Evolutionary conservation across 2,113 vertebrate genomes (phyloP).

Genomic region (Chelonoidis abingdonii): DNA sequence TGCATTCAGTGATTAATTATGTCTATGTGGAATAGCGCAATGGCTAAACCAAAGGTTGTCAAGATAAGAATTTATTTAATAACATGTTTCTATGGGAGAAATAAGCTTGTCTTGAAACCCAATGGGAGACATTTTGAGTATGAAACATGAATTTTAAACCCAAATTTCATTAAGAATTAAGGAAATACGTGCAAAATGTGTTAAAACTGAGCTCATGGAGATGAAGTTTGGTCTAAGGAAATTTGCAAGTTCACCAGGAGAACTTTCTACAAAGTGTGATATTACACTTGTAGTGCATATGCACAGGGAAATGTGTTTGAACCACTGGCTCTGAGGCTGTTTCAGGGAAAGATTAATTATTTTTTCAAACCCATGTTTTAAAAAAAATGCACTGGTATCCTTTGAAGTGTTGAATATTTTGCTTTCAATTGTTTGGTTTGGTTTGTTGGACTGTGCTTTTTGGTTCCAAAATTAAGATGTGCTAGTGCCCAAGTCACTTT

Average conservation of each 20-base stretch:
- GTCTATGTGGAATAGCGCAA: slow-evolving; percentile 3
- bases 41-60: slow-evolving; percentile 36
- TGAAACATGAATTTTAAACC: slow-evolving; percentile 13
- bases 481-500: background rate
- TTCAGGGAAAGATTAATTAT: background rate
- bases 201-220: background rate
- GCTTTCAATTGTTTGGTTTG: background rate
- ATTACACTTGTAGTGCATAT: background rate
- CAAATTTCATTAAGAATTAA: background rate
- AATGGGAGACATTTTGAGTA: background rate
- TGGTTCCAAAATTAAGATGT: background rate
- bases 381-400: background rate
- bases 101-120: background rate
- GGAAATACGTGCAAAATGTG: background rate
- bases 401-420: background rate
- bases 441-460: background rate
- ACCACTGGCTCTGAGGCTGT: background rate
- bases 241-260: background rate
- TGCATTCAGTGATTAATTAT: slow-evolving; percentile 30
- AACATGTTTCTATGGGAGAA: slow-evolving; percentile 1
- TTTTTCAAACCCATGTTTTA: background rate
- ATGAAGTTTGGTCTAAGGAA: background rate
- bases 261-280: background rate
- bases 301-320: background rate
- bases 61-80: slow-evolving; percentile 38